These are phyloP conservation scores for Galaxias olidus DNA, from an alignment of 2,797 vertebrate species.

Conservation along the genomic window DNA sequence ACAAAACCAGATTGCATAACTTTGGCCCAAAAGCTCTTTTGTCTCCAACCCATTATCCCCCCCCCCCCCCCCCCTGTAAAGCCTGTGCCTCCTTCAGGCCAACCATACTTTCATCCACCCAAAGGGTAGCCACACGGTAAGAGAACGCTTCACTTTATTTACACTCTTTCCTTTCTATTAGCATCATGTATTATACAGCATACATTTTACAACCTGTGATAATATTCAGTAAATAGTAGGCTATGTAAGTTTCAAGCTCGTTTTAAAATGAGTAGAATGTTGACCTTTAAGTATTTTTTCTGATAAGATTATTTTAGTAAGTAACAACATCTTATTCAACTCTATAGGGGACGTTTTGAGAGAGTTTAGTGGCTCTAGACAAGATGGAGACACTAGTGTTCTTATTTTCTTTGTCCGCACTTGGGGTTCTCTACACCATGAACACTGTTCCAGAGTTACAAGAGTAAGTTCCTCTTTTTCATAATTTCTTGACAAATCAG, in stretches of 20 bases:
- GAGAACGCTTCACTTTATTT: constrained; percentile 43
- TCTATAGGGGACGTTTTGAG: constrained; percentile 23
- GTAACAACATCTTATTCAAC: background rate
- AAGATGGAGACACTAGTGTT: constrained; percentile 73
- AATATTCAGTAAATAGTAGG: background rate
- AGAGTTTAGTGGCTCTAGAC: constrained; percentile 12
- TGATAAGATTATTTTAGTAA: background rate
- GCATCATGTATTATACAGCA: background rate
- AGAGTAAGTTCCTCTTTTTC: constrained; percentile 77
- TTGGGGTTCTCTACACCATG: constrained; percentile 80
- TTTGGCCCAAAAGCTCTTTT: constrained; percentile 70
- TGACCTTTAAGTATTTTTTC: background rate
- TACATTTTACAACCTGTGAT: background rate
- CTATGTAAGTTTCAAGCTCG: background rate
- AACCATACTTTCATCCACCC: constrained; percentile 53
- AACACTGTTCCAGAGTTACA: constrained; percentile 73
- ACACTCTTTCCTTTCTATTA: background rate
- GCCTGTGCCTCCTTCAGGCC: constrained; percentile 46
- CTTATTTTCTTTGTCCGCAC: constrained; percentile 80
- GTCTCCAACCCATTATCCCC: constrained; percentile 59
- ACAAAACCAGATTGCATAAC: constrained; percentile 68
- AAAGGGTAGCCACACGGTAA: constrained; percentile 64
- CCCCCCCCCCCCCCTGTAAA: constrained; percentile 57
- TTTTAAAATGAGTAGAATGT: no score
- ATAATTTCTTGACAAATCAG: constrained; percentile 11